Conservation (phyloP, 2,888 invertebrate genomes). For the Lumbricus terrestris region DNA sequence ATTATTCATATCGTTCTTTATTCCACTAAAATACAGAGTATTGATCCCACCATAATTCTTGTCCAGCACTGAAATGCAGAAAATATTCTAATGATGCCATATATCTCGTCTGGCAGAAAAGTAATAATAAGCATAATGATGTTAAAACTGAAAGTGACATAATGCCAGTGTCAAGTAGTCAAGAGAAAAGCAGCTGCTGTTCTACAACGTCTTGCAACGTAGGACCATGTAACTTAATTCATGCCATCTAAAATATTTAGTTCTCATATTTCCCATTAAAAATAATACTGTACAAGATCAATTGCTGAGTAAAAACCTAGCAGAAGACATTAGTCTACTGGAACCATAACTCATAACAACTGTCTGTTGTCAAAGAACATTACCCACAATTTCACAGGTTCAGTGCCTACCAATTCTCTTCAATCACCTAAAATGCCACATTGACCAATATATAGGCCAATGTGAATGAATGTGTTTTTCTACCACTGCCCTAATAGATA, state of each 20-base stretch:
- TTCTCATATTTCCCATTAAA: not conserved
- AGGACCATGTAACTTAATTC: not conserved
- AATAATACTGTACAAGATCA: not conserved
- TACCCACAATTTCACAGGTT: not conserved
- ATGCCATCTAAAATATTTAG: not conserved
- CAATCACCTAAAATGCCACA: too few relatives aligned
- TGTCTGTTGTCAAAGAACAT: not conserved
- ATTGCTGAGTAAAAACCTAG: too few relatives aligned
- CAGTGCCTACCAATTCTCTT: too few relatives aligned
- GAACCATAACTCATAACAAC: not conserved
- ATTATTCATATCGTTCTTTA: not conserved
- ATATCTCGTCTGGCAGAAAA: not conserved
- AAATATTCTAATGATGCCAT: not conserved
- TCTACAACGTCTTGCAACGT: not conserved
- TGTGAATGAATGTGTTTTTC: too few relatives aligned
- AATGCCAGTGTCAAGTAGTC: not conserved
- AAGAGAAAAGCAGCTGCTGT: not conserved
- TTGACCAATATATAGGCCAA: too few relatives aligned
- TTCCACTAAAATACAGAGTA: not conserved
- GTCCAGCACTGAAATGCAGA: not conserved
- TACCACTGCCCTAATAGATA: too few relatives aligned
- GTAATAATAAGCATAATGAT: not conserved
- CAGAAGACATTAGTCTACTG: not conserved
- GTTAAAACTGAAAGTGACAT: not conserved
- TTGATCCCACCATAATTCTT: not conserved